These are phyloP conservation scores for Nasonia giraulti DNA, from an alignment of 1,140 invertebrate species.

Conservation along the genomic window DNA sequence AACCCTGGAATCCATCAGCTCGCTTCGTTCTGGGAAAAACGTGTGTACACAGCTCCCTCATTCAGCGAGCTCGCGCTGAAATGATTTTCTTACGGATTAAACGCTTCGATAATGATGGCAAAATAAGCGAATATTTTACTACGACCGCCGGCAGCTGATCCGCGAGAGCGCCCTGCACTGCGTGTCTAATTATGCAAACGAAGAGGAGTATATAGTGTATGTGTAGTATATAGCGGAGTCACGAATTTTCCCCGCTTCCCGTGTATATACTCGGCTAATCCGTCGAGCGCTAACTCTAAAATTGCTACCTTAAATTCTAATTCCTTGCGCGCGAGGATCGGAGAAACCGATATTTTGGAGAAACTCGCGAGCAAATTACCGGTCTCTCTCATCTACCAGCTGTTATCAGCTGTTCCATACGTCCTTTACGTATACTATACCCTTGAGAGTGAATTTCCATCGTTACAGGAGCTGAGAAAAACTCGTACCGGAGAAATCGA, in stretches of 20 bases:
- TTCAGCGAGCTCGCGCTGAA: too few species aligned
- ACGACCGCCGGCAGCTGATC: too few species aligned
- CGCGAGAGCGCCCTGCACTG: not conserved
- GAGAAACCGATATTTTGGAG: not conserved
- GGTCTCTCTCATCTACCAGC: too few species aligned
- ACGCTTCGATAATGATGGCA: too few species aligned
- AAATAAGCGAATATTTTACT: too few species aligned
- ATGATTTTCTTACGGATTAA: too few species aligned
- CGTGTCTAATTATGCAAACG: conserved; percentile 40
- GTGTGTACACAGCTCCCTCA: not conserved
- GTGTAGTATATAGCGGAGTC: not conserved
- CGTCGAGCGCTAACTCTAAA: conserved; percentile 13
- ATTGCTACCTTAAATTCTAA: conserved; percentile 21
- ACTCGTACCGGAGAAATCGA: not conserved
- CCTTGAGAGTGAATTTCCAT: not conserved
- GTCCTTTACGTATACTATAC: too few species aligned
- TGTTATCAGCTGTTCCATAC: too few species aligned
- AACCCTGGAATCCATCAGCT: not conserved
- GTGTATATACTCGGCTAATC: conserved; percentile 3
- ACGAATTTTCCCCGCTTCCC: conserved; percentile 24
- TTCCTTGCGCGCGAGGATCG: not conserved
- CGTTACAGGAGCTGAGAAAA: too few species aligned
- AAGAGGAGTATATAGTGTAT: not conserved
- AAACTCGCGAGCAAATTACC: not conserved
- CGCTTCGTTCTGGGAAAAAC: not conserved